Evolutionary conservation across 2,113 vertebrate species (phyloP).

Genomic region (Passer domesticus): DNA sequence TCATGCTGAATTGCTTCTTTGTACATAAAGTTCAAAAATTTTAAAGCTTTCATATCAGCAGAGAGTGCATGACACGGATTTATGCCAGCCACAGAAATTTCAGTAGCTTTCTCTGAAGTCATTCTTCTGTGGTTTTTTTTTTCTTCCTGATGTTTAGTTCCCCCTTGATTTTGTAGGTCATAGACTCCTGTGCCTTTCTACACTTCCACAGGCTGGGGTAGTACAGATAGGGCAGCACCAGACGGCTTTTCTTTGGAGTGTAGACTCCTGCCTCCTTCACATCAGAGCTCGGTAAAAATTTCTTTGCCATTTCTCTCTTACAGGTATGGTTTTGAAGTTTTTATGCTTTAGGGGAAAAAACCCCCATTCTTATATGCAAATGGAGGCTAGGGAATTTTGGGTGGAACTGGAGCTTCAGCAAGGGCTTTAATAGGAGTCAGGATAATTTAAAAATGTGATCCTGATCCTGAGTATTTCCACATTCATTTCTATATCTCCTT

Average conservation of each 20-base stretch:
- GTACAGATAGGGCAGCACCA: neutral
- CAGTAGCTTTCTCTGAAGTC: neutral
- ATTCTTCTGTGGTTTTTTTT: neutral
- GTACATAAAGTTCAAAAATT: neutral
- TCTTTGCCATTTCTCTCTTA: neutral
- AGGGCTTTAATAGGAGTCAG: neutral
- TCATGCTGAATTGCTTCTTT: conserved; percentile 1
- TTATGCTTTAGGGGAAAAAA: neutral
- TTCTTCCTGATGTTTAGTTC: neutral
- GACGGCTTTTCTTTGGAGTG: neutral
- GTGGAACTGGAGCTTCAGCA: neutral
- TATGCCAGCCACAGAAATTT: neutral
- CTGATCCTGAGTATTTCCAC: neutral
- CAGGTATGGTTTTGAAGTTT: neutral
- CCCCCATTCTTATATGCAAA: rapidly evolving
- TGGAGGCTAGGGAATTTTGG: neutral
- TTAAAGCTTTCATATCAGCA: neutral
- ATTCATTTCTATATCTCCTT: neutral
- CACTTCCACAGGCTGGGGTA: neutral
- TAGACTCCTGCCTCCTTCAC: neutral
- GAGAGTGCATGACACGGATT: neutral
- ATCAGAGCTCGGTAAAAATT: neutral
- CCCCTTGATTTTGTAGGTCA: neutral
- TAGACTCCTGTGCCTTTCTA: neutral
- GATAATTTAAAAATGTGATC: neutral